Evolutionary conservation across 2,888 invertebrate genomes (phyloP), one percentile per base, ranked within the genome.

Genomic region (Pollenia griseotomentosa): DNA sequence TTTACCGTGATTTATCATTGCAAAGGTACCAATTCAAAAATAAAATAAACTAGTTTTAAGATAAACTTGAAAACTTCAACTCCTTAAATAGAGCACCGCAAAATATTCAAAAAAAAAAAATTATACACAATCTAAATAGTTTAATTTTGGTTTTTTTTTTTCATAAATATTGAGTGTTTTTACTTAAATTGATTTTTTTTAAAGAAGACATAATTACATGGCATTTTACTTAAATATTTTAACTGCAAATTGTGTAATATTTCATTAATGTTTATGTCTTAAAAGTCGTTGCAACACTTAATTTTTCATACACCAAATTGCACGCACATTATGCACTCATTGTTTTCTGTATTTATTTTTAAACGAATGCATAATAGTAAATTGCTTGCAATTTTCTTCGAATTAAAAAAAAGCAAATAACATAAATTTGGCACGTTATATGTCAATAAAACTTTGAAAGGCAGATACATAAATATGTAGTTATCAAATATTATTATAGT

Each of bases 41-140:
- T 57, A n/a, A 16, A 7, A n/a, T 12, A 81, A 77, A 81, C 81
- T 78, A 19, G 74, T 86, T 86, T 83, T 44, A 23, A 53, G 70
- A 66, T 55, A 75, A 75, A 79, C 78, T 86, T 82, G 82, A 78
- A 75, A 79, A 55, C 10, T 33, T 6, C 16, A 63, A 77, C 5
- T 23, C 6, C 16, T 0, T 40, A 57, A 75, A 66, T 19, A 70
- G 19, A 10, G 9, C 48, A 70, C 19, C 59, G 42, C 6, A 23
- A 65, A 55, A 14, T 59, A 14, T 16, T 9, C 14, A 61, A 7
- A 11, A 40, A 42, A 2, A 40, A 70, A 40, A 10, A 53, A 16
- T 40, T 23, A 23, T 7, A 11, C 40, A 12, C 11, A 12, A 55
- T 59, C n/a, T 59, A 46, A 57, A 14, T 19, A 16, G 19, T 23